A percentile compares a stretch with the other conserved stretches of the same genome.
These are phyloP conservation scores for Petrocephalus schoutedeni DNA, from an alignment of 2,797 vertebrate species.

Conservation along the genomic window DNA sequence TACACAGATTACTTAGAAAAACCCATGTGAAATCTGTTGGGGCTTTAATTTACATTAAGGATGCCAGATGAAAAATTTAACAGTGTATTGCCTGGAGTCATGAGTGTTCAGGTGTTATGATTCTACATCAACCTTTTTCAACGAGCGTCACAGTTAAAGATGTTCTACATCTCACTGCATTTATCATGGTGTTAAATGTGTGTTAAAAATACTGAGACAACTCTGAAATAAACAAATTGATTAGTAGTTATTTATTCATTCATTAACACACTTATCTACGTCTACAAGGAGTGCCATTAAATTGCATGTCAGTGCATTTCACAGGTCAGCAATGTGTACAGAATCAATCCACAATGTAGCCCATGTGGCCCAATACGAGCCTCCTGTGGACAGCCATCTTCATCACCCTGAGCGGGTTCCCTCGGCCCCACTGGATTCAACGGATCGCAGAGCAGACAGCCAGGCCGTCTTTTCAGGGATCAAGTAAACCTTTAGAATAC, in stretches of 20 bases:
- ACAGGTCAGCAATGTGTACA: slow-evolving; percentile 67
- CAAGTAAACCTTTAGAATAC: not conserved
- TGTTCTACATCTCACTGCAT: not conserved
- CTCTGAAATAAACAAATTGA: slow-evolving; percentile 19
- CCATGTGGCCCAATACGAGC: slow-evolving; percentile 17
- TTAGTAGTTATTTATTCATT: slow-evolving; percentile 53
- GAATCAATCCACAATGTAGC: slow-evolving; percentile 51
- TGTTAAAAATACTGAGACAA: slow-evolving; percentile 3
- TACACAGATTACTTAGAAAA: not conserved
- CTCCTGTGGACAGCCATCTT: not conserved
- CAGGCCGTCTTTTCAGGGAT: slow-evolving; percentile 8
- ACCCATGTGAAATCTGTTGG: not conserved
- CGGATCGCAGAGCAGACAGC: slow-evolving; percentile 36
- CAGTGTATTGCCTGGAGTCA: not conserved
- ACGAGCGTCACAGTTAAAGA: not conserved
- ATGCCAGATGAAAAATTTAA: not conserved
- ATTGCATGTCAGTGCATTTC: slow-evolving; percentile 81
- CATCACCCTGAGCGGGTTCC: not conserved
- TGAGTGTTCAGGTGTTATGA: not conserved
- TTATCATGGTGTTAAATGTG: not conserved
- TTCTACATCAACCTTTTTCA: not conserved
- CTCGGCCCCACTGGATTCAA: slow-evolving; percentile 38
- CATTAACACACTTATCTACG: slow-evolving; percentile 51
- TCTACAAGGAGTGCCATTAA: slow-evolving; percentile 59
- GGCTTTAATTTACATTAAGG: not conserved